These are phyloP conservation scores for Zoanthus solanderi DNA, from an alignment of 92 coral and sea anemone genomes.

Conservation along the genomic window DNA sequence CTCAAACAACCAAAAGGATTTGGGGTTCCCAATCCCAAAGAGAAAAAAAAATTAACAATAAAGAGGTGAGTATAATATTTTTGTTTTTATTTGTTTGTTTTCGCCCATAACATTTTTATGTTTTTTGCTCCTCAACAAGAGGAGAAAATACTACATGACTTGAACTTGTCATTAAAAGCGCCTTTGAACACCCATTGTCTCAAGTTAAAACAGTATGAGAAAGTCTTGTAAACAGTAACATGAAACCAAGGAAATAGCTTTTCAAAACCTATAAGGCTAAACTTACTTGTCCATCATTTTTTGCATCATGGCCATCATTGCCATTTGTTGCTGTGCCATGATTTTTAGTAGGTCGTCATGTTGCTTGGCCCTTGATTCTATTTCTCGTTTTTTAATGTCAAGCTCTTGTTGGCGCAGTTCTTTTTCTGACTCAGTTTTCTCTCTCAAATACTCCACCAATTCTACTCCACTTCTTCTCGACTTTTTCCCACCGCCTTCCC, in stretches of 20 bases:
- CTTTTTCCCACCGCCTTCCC: conserved; percentile 28
- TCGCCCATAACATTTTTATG: conserved; percentile 22
- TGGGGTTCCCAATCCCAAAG: background rate
- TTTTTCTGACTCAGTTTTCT: conserved; percentile 39
- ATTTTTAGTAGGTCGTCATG: conserved; percentile 33
- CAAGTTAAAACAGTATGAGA: conserved; percentile 12
- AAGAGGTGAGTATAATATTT: conserved; percentile 2
- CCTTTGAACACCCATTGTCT: conserved; percentile 20
- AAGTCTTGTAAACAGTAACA: conserved; percentile 13
- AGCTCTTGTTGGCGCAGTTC: conserved; percentile 41
- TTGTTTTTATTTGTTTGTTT: conserved; percentile 19
- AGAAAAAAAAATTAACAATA: background rate
- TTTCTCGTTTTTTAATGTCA: conserved; percentile 27
- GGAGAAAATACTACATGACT: conserved; percentile 9
- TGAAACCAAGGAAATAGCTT: conserved; percentile 22
- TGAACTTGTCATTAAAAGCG: conserved; percentile 15
- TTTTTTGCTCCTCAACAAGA: conserved; percentile 16
- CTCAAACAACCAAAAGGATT: conserved; percentile 10
- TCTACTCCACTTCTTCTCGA: conserved; percentile 43
- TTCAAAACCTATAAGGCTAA: conserved; percentile 1
- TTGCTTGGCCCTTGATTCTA: conserved; percentile 27
- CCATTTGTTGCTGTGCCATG: conserved; percentile 38
- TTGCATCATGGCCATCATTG: conserved; percentile 30
- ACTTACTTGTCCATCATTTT: conserved; percentile 21
- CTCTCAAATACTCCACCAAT: conserved; percentile 37